Conservation (phyloP, 2,888 invertebrate species). For the Drosophila nr. perissopoda region DNA sequence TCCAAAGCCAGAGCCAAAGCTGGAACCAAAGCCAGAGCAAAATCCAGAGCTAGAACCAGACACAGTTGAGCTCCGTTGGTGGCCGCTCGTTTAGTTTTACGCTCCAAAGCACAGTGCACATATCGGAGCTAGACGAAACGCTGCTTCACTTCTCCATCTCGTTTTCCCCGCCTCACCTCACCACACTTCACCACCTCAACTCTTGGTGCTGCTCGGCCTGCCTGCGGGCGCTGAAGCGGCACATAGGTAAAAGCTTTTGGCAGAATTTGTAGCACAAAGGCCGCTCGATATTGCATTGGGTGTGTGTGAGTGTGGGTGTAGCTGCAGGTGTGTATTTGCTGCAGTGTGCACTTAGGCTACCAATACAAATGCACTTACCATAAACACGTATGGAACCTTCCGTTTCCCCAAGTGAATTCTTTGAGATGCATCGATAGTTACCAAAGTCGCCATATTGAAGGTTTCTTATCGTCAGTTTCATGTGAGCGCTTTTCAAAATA, state of each 20-base stretch:
- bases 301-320: constrained; percentile 18
- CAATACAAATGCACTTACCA: constrained; percentile 87
- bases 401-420: constrained; percentile 96
- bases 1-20: constrained; percentile 16
- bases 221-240: constrained; percentile 60
- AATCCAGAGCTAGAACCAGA: constrained; percentile 27
- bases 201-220: constrained; percentile 18
- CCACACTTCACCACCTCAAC: not conserved
- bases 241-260: constrained; percentile 78
- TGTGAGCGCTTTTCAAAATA: constrained; percentile 88
- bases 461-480: constrained; percentile 94
- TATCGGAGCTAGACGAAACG: constrained; percentile 56
- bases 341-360: constrained; percentile 79
- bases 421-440: constrained; percentile 96
- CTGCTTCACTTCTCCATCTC: not conserved
- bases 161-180: not conserved
- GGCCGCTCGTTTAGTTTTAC: constrained; percentile 80
- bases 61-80: constrained; percentile 58
- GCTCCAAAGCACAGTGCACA: constrained; percentile 68
- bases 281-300: constrained; percentile 75
- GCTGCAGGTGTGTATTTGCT: constrained; percentile 28
- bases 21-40: constrained; percentile 5
- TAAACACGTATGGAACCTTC: constrained; percentile 96
- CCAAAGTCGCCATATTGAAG: constrained; percentile 94
- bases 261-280: constrained; percentile 78